Percentiles rank a stretch among this genome's conserved stretches.
Conservation (phyloP, 1,140 invertebrate species). For the Drosophila nebulosa region DNA sequence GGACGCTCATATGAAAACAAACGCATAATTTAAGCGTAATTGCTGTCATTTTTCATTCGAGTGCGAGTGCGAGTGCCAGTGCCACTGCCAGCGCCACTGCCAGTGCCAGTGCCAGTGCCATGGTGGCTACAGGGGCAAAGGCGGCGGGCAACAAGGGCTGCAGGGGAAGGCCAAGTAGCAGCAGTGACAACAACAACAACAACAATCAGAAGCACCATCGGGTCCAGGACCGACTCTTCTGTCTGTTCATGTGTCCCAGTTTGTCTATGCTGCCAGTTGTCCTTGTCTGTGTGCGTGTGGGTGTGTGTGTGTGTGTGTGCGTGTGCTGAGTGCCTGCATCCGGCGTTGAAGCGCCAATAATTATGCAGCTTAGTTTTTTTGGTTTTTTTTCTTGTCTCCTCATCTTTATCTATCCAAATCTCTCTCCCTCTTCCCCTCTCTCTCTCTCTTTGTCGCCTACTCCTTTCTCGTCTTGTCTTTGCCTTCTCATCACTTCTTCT, state of each 20-base stretch:
- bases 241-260: conserved; percentile 51
- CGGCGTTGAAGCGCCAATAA: conserved; percentile 68
- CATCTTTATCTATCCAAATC: background rate
- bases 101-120: background rate
- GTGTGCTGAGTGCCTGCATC: conserved; percentile 52
- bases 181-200: background rate
- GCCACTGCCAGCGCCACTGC: background rate
- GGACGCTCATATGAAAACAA: conserved; percentile 78
- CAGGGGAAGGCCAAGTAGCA: background rate
- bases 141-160: background rate
- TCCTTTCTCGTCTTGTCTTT: background rate
- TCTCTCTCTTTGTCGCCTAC: background rate
- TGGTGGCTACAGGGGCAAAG: too few species aligned
- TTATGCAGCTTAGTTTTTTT: conserved; percentile 57
- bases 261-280: conserved; percentile 56
- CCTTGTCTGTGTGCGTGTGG: conserved; percentile 2
- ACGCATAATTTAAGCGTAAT: conserved; percentile 80
- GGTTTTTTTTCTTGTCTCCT: background rate
- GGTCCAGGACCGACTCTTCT: background rate
- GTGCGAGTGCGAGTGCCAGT: conserved; percentile 28
- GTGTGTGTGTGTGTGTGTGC: background rate
- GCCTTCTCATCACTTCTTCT: background rate
- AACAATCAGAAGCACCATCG: background rate
- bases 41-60: conserved; percentile 79
- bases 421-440: background rate